These are phyloP conservation scores for Orussus abietinus DNA, from an alignment of 1,140 invertebrate genomes.

Conservation along the genomic window DNA sequence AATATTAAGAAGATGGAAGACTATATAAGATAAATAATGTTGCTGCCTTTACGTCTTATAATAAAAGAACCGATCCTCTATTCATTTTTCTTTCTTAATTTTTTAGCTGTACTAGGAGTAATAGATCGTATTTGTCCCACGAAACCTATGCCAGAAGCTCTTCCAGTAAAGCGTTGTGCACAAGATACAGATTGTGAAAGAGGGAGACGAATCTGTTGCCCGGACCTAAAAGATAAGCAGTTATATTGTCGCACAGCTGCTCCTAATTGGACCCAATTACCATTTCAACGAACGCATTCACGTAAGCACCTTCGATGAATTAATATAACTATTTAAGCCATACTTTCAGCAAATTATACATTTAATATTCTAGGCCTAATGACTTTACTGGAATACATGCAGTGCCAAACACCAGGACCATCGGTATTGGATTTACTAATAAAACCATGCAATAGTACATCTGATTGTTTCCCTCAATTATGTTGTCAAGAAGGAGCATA, in stretches of 20 bases:
- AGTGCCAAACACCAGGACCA: constrained; percentile 66
- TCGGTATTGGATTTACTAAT: constrained; percentile 63
- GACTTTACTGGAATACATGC: constrained; percentile 61
- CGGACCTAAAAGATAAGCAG: constrained; percentile 50
- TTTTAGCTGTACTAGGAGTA: constrained; percentile 61
- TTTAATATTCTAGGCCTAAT: constrained; percentile 53
- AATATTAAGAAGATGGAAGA: too few species aligned
- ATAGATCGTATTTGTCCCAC: constrained; percentile 63
- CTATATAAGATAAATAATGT: too few species aligned
- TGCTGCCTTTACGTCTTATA: not conserved
- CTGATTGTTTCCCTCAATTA: constrained; percentile 72
- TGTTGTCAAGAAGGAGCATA: constrained; percentile 69
- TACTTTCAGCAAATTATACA: too few species aligned
- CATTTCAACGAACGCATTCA: constrained; percentile 48
- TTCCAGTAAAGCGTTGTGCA: constrained; percentile 62
- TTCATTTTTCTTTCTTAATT: constrained; percentile 10
- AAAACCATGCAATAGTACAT: constrained; percentile 60
- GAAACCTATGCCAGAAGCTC: constrained; percentile 61
- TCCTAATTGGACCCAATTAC: constrained; percentile 58
- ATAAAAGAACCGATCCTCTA: constrained; percentile 4
- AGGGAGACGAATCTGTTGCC: constrained; percentile 66
- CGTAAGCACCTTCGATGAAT: constrained; percentile 36
- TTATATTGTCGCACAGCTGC: constrained; percentile 66
- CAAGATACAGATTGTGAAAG: constrained; percentile 61
- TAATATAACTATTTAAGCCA: constrained; percentile 11